A percentile compares a stretch with the other conserved stretches of the same genome.
Conservation (phyloP, 1,140 invertebrate species). For the Nephila pilipes region DNA sequence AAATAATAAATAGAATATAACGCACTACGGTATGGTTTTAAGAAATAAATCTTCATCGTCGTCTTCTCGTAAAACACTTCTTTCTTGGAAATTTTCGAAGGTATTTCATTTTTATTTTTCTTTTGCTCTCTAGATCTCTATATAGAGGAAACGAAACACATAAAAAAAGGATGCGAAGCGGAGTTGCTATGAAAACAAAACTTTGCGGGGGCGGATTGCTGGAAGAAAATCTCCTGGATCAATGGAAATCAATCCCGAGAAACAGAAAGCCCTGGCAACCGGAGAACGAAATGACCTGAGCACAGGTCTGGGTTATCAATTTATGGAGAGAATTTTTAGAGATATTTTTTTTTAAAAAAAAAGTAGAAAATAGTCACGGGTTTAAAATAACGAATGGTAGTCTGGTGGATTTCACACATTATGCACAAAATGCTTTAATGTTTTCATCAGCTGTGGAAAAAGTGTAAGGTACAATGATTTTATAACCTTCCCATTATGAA, state of each 20-base stretch:
- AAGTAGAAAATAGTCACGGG: too few relatives aligned
- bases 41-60: constrained; percentile 32
- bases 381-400: too few relatives aligned
- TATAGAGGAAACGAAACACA: not conserved
- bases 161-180: not conserved
- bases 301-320: not conserved
- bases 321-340: not conserved
- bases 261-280: constrained; percentile 8
- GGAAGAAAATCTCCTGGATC: constrained; percentile 40
- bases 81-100: not conserved
- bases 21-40: constrained; percentile 4
- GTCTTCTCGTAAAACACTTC: constrained; percentile 30
- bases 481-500: too few relatives aligned
- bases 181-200: constrained; percentile 40
- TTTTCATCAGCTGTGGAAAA: too few relatives aligned
- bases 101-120: not conserved
- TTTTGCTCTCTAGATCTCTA: not conserved
- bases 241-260: constrained; percentile 39
- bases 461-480: too few relatives aligned
- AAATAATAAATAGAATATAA: constrained; percentile 28
- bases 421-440: too few relatives aligned
- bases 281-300: constrained; percentile 25
- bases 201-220: constrained; percentile 12
- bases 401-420: too few relatives aligned
- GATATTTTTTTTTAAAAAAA: too few relatives aligned